Conservation (phyloP, 2,797 vertebrate species). For the Ceryle rudis region DNA sequence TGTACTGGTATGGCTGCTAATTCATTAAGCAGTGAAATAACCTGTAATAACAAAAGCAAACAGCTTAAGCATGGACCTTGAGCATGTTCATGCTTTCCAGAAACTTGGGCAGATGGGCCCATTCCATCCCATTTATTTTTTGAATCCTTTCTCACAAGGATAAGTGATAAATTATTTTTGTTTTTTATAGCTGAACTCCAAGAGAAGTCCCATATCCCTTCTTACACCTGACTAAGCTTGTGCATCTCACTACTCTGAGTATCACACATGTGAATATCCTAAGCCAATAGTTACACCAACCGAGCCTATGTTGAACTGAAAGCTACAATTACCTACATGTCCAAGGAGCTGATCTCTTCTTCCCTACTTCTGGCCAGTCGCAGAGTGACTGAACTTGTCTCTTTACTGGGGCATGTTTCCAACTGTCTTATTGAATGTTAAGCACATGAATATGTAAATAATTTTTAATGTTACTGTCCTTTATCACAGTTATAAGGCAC, state of each 20-base stretch:
- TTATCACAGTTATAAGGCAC: neutral
- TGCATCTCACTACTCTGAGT: neutral
- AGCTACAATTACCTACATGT: rapidly evolving
- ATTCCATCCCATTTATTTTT: neutral
- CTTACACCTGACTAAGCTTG: neutral
- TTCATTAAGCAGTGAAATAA: neutral
- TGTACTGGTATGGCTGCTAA: neutral
- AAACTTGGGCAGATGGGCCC: neutral
- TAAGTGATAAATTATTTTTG: neutral
- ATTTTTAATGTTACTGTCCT: neutral
- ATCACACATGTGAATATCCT: neutral
- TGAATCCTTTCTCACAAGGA: neutral
- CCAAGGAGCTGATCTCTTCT: neutral
- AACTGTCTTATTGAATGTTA: neutral
- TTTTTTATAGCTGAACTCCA: neutral
- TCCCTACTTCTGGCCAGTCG: neutral
- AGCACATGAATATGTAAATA: neutral
- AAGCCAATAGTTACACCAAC: neutral
- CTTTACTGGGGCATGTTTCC: neutral
- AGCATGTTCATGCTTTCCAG: neutral
- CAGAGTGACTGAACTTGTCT: neutral
- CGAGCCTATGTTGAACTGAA: neutral
- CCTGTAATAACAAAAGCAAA: neutral
- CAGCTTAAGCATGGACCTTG: neutral
- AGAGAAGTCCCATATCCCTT: neutral